phyloP scores from a whole-genome alignment of 1,140 invertebrate genomes.

The Drosophila azteca region DNA sequence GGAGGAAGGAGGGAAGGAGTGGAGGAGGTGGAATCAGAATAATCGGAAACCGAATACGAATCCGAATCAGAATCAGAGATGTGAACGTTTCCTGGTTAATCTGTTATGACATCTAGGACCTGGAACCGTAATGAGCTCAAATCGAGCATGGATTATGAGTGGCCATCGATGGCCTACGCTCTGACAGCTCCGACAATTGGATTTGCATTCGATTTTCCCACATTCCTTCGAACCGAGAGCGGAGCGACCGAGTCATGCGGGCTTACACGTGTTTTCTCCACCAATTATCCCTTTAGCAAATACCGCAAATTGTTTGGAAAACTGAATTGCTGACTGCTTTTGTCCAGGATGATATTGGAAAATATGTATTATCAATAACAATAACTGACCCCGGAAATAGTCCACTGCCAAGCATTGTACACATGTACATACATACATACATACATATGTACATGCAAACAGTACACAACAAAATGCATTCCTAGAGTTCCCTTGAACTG shows the following conservation, averaged over 20 bases:
- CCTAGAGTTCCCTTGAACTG: conserved; percentile 61
- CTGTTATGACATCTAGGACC: conserved; percentile 78
- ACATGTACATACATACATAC: conserved; percentile 27
- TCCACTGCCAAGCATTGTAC: conserved; percentile 11
- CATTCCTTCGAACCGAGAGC: conserved; percentile 30
- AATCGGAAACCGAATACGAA: no score
- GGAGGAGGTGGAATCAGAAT: background rate
- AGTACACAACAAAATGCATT: conserved; percentile 56
- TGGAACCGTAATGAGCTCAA: conserved; percentile 69
- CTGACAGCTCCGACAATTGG: conserved; percentile 72
- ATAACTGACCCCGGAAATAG: conserved; percentile 49
- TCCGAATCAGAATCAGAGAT: conserved; percentile 10
- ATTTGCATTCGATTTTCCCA: conserved; percentile 68
- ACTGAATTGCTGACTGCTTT: conserved; percentile 60
- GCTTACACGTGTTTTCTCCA: conserved; percentile 69
- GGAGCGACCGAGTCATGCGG: conserved; percentile 48
- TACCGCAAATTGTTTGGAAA: conserved; percentile 32
- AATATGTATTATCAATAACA: conserved; percentile 42
- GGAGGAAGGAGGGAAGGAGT: background rate
- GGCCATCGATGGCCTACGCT: conserved; percentile 77
- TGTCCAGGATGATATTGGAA: conserved; percentile 35
- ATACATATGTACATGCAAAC: conserved; percentile 46
- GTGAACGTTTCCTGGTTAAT: conserved; percentile 65
- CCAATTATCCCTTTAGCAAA: conserved; percentile 52
- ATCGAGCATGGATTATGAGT: conserved; percentile 78